Percentiles rank a stretch among this genome's conserved stretches.
Evolutionary conservation across 1,140 invertebrate genomes (phyloP).

Genomic region (Littorina saxatilis): DNA sequence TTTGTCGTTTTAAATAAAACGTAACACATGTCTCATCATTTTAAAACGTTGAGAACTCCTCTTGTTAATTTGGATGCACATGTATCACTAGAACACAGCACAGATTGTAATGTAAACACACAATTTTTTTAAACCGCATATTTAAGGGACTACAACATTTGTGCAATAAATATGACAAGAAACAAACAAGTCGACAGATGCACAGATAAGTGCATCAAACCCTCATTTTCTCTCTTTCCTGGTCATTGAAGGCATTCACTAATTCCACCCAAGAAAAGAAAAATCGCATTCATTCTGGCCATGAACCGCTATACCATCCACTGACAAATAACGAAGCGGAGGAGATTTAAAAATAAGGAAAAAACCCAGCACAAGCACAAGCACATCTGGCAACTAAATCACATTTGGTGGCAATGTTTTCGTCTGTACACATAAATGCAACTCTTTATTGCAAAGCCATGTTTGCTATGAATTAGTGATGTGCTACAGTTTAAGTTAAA

Average conservation of each 20-base stretch:
- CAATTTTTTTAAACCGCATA: neutral
- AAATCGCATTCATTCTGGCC: too few species aligned
- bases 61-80: neutral
- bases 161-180: slow-evolving; percentile 31
- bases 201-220: slow-evolving; percentile 3
- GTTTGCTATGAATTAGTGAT: too few species aligned
- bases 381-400: too few species aligned
- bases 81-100: slow-evolving; percentile 18
- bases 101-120: neutral
- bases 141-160: slow-evolving; percentile 31
- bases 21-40: slow-evolving; percentile 16
- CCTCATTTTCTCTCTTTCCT: slow-evolving; percentile 8
- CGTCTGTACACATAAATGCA: too few species aligned
- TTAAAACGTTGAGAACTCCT: neutral
- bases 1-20: slow-evolving; percentile 30
- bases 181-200: neutral
- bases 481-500: too few species aligned
- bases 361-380: too few species aligned
- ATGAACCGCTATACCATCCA: neutral
- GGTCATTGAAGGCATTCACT: neutral
- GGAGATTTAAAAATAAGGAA: too few species aligned
- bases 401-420: too few species aligned
- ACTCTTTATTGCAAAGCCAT: too few species aligned
- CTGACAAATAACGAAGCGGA: too few species aligned
- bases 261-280: neutral